A percentile compares a stretch with the other conserved stretches of the same genome.
Conservation (phyloP, 1,140 invertebrate genomes). For the Antheraea mylitta region DNA sequence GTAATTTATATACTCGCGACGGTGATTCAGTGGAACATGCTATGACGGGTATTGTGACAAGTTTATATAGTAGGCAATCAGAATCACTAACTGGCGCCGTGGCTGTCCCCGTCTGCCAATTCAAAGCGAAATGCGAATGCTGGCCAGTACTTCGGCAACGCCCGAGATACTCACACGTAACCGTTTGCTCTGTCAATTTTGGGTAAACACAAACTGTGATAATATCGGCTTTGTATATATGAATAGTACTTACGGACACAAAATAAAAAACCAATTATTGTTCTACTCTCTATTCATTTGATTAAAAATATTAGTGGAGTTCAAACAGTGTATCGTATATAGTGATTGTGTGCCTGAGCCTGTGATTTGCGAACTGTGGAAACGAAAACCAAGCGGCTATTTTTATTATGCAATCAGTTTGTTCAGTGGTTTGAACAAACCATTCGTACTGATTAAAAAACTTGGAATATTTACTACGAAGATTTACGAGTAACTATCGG, state of each 20-base stretch:
- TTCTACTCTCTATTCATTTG: not conserved
- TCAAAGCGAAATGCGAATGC: not conserved
- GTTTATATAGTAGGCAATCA: not conserved
- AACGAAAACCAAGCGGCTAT: slow-evolving; percentile 8
- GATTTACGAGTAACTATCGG: not conserved
- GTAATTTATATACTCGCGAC: not conserved
- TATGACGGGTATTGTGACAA: not conserved
- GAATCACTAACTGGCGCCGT: not conserved
- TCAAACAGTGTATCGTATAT: not conserved
- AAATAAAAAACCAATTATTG: slow-evolving; percentile 8
- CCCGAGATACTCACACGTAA: slow-evolving; percentile 19
- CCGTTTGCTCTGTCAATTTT: not conserved
- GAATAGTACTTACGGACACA: slow-evolving; percentile 3
- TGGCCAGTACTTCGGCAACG: slow-evolving; percentile 28
- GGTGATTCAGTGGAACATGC: not conserved
- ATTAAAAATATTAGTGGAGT: not conserved
- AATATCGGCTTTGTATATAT: slow-evolving; percentile 18
- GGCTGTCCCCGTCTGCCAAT: not conserved
- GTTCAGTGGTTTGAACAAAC: slow-evolving; percentile 11
- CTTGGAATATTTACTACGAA: slow-evolving; percentile 11
- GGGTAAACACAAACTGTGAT: slow-evolving; percentile 17
- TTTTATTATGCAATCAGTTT: slow-evolving; percentile 26
- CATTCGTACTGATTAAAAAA: not conserved
- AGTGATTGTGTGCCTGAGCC: not conserved
- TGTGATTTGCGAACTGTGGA: not conserved